Conservation (phyloP, 2,888 invertebrate genomes). For the Drosophila stalkeri region DNA sequence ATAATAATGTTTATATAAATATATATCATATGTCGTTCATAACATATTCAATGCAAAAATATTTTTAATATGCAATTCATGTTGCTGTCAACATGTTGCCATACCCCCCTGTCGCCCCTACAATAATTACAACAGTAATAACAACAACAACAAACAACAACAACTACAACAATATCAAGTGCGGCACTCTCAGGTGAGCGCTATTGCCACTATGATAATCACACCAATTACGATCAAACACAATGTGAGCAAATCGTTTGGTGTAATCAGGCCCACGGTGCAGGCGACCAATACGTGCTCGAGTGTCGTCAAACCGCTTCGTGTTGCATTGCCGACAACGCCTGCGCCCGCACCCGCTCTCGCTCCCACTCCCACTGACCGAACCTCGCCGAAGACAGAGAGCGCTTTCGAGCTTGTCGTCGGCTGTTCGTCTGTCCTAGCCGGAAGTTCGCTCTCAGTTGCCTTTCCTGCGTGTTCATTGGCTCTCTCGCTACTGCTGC, state of each 20-base stretch:
- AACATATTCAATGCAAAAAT: constrained; percentile 27
- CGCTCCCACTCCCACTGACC: constrained; percentile 36
- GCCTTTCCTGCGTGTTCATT: constrained; percentile 33
- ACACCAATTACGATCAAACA: constrained; percentile 91
- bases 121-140: constrained; percentile 18
- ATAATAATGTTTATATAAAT: no score
- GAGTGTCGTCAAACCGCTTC: constrained; percentile 81
- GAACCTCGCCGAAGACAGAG: constrained; percentile 81
- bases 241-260: constrained; percentile 90
- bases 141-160: constrained; percentile 57
- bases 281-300: constrained; percentile 91
- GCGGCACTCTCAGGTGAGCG: constrained; percentile 83
- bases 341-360: constrained; percentile 33
- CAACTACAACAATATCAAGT: constrained; percentile 44
- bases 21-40: not conserved
- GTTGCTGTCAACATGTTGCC: constrained; percentile 18
- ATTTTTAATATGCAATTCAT: constrained; percentile 32
- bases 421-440: constrained; percentile 57
- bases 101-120: constrained; percentile 3
- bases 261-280: constrained; percentile 89
- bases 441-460: constrained; percentile 61
- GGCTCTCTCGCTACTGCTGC: constrained; percentile 1
- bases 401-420: constrained; percentile 72
- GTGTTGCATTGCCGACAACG: constrained; percentile 47
- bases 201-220: constrained; percentile 88